Base-by-base conservation (phyloP, 2,113 vertebrate genomes). In the Anthoscopus minutus region DNA sequence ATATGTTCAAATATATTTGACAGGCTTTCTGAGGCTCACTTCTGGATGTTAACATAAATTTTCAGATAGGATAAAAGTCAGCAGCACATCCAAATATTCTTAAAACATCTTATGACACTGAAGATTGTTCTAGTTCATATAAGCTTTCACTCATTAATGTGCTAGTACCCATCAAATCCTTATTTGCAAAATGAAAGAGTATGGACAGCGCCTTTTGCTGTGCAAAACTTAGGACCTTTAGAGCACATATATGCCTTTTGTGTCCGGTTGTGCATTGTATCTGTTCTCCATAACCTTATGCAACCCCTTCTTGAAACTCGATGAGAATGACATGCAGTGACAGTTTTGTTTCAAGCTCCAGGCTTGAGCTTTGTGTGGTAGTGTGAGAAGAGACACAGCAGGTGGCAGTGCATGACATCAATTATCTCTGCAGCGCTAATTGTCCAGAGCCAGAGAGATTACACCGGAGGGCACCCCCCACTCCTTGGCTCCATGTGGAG, bases 391-490 rank as follows among this genome's bases (percentile, higher is more conserved):
- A 96, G 86, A 81, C 88, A 93, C 98, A 30, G 96, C 86, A 98
- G 98, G 97, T 98, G 98, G 98, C 98, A 97, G 94, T 96, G 78
- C 95, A 78, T 64, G 76, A 97, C 95, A 92, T 77, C 62, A 50
- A 58, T 97, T 97, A 80, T 71, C 15, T 12, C 40, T 44, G n/a
- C 25, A 22, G 67, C 1, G 4, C 44, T 48, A 18, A 25, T 9
- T n/a, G 53, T 30, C 74, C 31, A 6, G 62, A 92, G 60, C 33
- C 2, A 4, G 20, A 28, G 69, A 82, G 62, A 47, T 50, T 74
- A 56, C 65, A 15, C 24, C 2, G 6, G 65, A 74, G 73, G 77
- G 35, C 56, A 89, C 19, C 31, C 31, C 69, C 44, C 22, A 37
- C 79, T 94, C 86, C 62, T 51, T 38, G 88, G 58, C 44, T 78